Evolutionary conservation across 2,113 vertebrate species (phyloP), one percentile per base, ranked within the genome.

Genomic region (Prunella himalayana): DNA sequence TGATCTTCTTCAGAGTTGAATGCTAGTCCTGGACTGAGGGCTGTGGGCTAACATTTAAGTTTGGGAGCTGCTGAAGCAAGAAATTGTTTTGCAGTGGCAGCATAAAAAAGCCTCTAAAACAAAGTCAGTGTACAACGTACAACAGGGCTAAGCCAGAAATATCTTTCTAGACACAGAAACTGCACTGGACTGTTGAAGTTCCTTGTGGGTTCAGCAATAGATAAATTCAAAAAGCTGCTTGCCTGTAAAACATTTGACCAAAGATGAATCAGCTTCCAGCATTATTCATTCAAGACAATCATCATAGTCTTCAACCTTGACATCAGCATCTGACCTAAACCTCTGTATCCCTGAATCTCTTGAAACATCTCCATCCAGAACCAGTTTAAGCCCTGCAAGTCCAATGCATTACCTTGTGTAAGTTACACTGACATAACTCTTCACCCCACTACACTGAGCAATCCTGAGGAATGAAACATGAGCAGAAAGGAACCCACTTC

Each of bases 71-170:
- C 64, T 95, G 80, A 44, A 70, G 76, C 86, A 93, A 90, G 60
- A 82, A 92, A 77, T 77, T 90, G 73, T 96, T 92, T 95, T 93
- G 59, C 70, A 90, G 50, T 70, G 54, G 63, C 45, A 73, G 41
- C 28, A 39, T 73, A 23, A 89, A 69, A 93, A 90, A 59, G 45
- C 21, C 33, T 63, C 71, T 83, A 57, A 80, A 92, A 51, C 66
- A 94, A 88, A 57, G 31, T 72, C 41, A 30, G 7, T 60, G 37
- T 80, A 49, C n/a, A 69, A 50, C 50, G 42, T 37, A 15, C 45
- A 88, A 53, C 7, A 64, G 64, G 33, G 13, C 57, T 75, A 64
- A 68, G 56, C 22, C 44, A 75, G 85, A 69, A 80, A 69, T 92
- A 71, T 10, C 31, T 76, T 79, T n/a, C 51, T 60, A 84, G 60